Evolutionary conservation across 2,113 vertebrate genomes (phyloP).

Genomic region (Nannobrachium achirus): DNA sequence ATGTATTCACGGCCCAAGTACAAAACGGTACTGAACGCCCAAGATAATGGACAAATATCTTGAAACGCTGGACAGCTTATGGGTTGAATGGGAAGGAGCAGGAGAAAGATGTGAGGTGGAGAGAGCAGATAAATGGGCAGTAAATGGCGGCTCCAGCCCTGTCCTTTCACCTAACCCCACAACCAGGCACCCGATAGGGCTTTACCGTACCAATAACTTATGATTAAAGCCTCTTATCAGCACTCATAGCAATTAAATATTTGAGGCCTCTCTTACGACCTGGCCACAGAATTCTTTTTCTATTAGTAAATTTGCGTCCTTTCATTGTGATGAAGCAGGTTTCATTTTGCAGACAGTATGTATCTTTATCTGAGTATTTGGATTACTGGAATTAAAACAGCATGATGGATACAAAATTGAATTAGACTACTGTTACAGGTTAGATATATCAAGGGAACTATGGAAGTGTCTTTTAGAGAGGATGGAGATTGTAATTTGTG

Average conservation of each 20-base stretch:
- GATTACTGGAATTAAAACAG: background rate
- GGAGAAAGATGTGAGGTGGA: slow-evolving; percentile 15
- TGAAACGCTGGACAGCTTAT: slow-evolving; percentile 23
- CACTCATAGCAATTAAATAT: slow-evolving; percentile 25
- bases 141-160: slow-evolving; percentile 9
- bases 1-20: slow-evolving; percentile 1
- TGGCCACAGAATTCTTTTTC: background rate
- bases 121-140: slow-evolving; percentile 23
- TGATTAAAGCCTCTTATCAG: slow-evolving; percentile 11
- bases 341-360: background rate
- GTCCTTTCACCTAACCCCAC: slow-evolving; percentile 25
- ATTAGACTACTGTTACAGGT: background rate
- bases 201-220: slow-evolving; percentile 4
- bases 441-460: background rate
- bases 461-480: no score
- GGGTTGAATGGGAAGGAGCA: slow-evolving; percentile 5
- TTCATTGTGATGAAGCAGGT: background rate
- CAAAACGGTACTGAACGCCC: slow-evolving; percentile 7
- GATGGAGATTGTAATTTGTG: slow-evolving; percentile 24
- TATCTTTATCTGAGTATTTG: background rate
- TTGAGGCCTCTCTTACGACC: background rate
- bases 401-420: background rate
- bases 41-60: slow-evolving; percentile 7
- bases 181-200: background rate
- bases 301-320: background rate